Conservation (phyloP, 1,140 invertebrate species). For the Drosophila obscura region DNA sequence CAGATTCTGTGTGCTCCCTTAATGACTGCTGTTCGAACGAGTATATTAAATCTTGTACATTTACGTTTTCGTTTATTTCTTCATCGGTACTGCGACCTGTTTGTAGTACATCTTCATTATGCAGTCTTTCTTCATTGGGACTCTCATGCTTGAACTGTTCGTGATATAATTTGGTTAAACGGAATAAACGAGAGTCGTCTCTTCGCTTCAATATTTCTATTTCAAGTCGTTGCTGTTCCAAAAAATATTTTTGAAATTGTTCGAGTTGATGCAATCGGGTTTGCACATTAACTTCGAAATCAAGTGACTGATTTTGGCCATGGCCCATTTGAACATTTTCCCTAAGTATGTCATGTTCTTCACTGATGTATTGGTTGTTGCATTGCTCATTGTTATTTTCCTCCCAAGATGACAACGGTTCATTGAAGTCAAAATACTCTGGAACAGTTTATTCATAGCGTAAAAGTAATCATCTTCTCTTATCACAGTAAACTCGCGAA, state of each 20-base stretch:
- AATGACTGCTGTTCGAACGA: slow-evolving; percentile 84
- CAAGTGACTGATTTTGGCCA: not conserved
- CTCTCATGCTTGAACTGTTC: not conserved
- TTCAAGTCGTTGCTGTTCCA: slow-evolving; percentile 21
- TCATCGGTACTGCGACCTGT: not conserved
- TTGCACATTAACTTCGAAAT: slow-evolving; percentile 39
- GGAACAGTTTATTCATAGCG: slow-evolving; percentile 20
- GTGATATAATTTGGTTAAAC: not conserved
- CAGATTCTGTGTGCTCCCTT: slow-evolving; percentile 12
- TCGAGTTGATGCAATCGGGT: slow-evolving; percentile 46
- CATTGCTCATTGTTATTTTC: not conserved
- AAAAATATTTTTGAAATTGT: slow-evolving; percentile 42
- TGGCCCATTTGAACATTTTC: slow-evolving; percentile 1
- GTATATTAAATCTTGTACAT: slow-evolving; percentile 87
- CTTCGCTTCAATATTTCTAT: slow-evolving; percentile 9
- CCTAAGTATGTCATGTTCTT: not conserved
- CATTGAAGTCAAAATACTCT: slow-evolving; percentile 34
- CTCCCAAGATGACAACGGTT: slow-evolving; percentile 5
- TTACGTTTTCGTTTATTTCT: slow-evolving; percentile 84
- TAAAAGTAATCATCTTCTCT: too few species aligned
- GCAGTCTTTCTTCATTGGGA: not conserved
- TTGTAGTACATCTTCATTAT: too few species aligned
- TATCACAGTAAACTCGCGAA: too few species aligned
- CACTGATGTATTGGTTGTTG: not conserved
- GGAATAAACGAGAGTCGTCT: not conserved